Conservation (phyloP, 2,113 vertebrate genomes). For the Anguilla rostrata region DNA sequence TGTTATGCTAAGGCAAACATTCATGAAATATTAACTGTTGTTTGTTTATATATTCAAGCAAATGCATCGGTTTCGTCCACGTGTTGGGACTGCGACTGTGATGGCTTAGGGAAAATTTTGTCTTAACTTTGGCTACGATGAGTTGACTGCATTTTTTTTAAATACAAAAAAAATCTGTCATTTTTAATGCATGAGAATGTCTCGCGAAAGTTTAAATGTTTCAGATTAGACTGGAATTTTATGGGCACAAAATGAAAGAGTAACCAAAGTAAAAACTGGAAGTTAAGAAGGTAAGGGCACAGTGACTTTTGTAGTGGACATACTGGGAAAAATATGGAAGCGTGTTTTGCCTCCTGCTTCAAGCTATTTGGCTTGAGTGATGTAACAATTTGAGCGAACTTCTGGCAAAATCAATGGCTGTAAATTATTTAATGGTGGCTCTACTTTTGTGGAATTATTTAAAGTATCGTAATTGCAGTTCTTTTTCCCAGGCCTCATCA, state of each 20-base stretch:
- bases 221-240: not conserved
- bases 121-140: not conserved
- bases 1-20: not conserved
- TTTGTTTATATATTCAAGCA: constrained; percentile 13
- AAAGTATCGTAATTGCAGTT: constrained; percentile 89
- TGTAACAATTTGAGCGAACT: constrained; percentile 75
- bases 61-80: not conserved
- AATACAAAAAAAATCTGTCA: not conserved
- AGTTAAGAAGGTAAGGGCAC: no score
- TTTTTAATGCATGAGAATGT: not conserved
- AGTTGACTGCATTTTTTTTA: not conserved
- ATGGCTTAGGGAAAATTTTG: not conserved
- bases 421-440: constrained; percentile 84
- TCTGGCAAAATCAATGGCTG: constrained; percentile 80
- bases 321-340: not conserved
- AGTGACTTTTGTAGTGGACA: not conserved
- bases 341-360: constrained; percentile 64
- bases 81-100: not conserved
- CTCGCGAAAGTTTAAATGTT: not conserved
- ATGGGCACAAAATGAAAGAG: not conserved
- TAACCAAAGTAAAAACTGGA: not conserved
- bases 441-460: constrained; percentile 93
- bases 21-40: constrained; percentile 7
- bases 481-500: constrained; percentile 76
- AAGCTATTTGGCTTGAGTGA: constrained; percentile 78